A percentile compares a stretch with the other conserved stretches of the same genome.
phyloP scores from a whole-genome alignment of 2,113 vertebrate species.

The Camelus bactrianus region DNA sequence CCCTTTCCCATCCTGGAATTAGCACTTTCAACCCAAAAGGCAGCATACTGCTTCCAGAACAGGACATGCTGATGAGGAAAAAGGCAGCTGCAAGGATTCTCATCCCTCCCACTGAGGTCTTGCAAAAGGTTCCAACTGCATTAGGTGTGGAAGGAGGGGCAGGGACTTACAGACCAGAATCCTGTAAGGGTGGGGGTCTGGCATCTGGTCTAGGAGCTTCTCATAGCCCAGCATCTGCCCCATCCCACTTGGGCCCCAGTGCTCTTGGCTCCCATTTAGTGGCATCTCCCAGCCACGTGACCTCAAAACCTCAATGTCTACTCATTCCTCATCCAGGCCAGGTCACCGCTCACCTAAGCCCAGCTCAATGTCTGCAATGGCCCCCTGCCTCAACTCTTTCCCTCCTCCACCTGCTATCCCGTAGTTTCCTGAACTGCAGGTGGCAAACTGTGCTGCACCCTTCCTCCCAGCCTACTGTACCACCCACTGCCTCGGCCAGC shows the following conservation, averaged over 20 bases:
- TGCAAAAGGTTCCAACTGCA: not conserved
- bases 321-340: not conserved
- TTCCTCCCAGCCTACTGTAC: not conserved
- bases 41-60: not conserved
- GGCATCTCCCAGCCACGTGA: not conserved
- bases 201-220: not conserved
- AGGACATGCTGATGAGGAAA: not conserved
- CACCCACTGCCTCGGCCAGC: not conserved
- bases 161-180: not conserved
- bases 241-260: not conserved
- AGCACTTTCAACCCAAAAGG: not conserved
- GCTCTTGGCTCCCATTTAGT: not conserved
- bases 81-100: not conserved
- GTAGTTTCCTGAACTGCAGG: not conserved
- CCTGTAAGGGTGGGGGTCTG: rapidly evolving
- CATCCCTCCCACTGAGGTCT: not conserved
- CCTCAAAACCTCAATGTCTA: not conserved
- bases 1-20: not conserved
- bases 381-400: not conserved
- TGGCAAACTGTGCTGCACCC: not conserved
- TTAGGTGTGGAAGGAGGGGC: not conserved
- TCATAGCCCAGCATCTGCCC: not conserved
- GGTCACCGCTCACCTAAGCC: not conserved
- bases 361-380: not conserved
- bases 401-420: not conserved